Evolutionary conservation across 2,797 vertebrate species (phyloP), one percentile per base, ranked within the genome.

Genomic region (Selene dorsalis): DNA sequence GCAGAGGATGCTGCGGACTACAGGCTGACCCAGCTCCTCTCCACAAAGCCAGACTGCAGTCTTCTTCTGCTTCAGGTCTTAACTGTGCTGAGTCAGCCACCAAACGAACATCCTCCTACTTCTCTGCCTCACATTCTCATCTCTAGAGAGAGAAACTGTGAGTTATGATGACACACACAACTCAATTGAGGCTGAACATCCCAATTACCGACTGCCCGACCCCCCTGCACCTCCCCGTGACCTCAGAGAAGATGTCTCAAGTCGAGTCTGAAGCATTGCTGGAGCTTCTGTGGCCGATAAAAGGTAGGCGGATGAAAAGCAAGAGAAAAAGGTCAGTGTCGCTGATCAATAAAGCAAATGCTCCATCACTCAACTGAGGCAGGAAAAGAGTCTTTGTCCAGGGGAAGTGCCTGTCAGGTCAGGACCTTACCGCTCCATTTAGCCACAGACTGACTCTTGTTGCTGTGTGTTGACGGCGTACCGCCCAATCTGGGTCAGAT

Each of bases 71-170:
- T 68, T 60, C 12, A 72, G 26, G 30, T 53, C 10, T 50, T 58
- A 24, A 43, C 67, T 26, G 39, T 22, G 80, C 81, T 56, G 75
- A 89, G 67, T 88, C 82, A 83, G 82, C 52, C 73, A 22, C 22
- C 56, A 8, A 77, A 74, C 72, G 91, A 79, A 88, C 83, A 79
- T 88, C 89, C 85, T 90, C 79, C 60, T 83, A 63, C 52, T 58
- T 2, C 71, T 47, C 73, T 9, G 28, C 77, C 58, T 26, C 63
- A 77, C 82, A 85, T 87, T 77, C 86, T 83, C 76, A 82, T 83
- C 73, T 73, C 74, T 48, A n/a, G 6, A 24, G 57, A 84, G 52
- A 26, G 22, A 75, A 80, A 73, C 66, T 24, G 18, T 3, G 32
- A 79, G 59, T 77, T 77, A 62, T 55, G 32, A 77, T 53, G 80